Evolutionary conservation across 2,113 vertebrate species (phyloP), one percentile per base, ranked within the genome.

Genomic region (Microtus montanus): DNA sequence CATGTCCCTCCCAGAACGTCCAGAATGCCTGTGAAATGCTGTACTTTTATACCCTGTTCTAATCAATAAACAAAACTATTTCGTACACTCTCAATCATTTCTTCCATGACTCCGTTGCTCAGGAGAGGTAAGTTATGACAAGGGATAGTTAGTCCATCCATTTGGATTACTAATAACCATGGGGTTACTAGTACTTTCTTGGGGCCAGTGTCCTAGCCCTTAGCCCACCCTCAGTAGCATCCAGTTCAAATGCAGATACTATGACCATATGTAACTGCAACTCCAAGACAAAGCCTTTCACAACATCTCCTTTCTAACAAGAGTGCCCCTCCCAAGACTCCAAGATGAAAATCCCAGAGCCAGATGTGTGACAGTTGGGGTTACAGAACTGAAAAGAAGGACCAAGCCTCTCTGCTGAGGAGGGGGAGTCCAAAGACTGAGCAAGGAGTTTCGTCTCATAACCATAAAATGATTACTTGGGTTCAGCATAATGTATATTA

Each of bases 41-140:
- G 96, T 97, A 93, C 96, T 98, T 98, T 98, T 98, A 94, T 97
- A 97, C 95, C 97, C 96, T 92, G 93, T 94, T 98, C 96, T 93
- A 96, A 92, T 64, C 96, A 98, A 98, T 98, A 98, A 98, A 98
- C 74, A 58, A 44, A 93, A 97, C 87, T 96, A 87, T 98, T 98
- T 98, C 97, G 90, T 98, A 98, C 64, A 71, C 64, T 78, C 44
- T 80, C 87, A 38, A 63, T 77, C 63, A 70, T 80, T 95, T 93
- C 63, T 73, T 95, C 70, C 79, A 15, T 86, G 78, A 73, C 68
- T 66, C 63, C 44, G 9, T 4, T 41, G 74, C 92, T 30, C 58
- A 75, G 64, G 38, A 94, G 80, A 93, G 52, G 73, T 80, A 73
- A 85, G 82, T 2, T 47, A 26, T 77, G 71, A 35, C 78, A 74